phyloP scores from a whole-genome alignment of 2,797 vertebrate genomes.

The Malacoctenus gilli region DNA sequence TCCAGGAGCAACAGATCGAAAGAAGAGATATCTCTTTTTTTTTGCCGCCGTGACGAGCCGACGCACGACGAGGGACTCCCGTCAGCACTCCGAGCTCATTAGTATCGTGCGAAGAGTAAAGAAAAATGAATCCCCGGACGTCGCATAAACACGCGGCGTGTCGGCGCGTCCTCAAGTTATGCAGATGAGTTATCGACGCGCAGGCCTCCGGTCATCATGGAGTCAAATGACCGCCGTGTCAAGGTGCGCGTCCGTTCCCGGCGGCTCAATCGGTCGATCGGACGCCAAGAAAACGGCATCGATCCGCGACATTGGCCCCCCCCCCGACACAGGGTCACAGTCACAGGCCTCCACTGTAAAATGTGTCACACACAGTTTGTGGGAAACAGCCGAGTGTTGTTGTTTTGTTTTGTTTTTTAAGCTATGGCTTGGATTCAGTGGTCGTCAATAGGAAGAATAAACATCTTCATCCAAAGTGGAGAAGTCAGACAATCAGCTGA shows the following conservation, averaged over 20 bases:
- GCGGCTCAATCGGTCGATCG: constrained; percentile 18
- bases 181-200: constrained; percentile 20
- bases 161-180: constrained; percentile 6
- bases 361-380: too few species aligned
- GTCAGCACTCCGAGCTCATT: not conserved
- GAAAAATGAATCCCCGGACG: constrained; percentile 2
- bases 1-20: not conserved
- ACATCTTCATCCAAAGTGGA: too few species aligned
- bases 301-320: constrained; percentile 18
- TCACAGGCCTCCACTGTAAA: too few species aligned
- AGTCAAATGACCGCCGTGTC: not conserved
- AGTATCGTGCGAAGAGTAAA: not conserved
- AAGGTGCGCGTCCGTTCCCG: too few species aligned
- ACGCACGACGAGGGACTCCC: not conserved
- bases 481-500: constrained; percentile 1
- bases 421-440: constrained; percentile 36
- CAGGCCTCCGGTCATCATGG: not conserved
- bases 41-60: too few species aligned
- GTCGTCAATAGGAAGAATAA: not conserved
- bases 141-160: not conserved
- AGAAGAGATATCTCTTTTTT: too few species aligned
- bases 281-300: constrained; percentile 16
- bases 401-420: too few species aligned
- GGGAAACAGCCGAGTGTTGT: too few species aligned
- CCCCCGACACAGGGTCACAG: too few species aligned